phyloP scores from a whole-genome alignment of 2,113 vertebrate species.

The Sander vitreus region DNA sequence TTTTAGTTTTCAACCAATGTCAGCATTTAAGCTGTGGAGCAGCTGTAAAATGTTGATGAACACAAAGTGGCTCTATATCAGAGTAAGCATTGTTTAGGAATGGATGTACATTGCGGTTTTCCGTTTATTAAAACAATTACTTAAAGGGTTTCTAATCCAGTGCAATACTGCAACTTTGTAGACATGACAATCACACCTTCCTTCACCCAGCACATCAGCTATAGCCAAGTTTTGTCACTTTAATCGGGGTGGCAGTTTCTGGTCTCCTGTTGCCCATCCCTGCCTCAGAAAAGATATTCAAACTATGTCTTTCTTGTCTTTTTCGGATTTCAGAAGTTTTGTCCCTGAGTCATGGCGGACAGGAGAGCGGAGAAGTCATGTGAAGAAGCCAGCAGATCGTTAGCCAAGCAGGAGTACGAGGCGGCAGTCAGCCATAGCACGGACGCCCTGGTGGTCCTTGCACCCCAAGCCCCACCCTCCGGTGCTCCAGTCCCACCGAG shows the following conservation, averaged over 20 bases:
- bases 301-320: background rate
- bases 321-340: constrained; percentile 88
- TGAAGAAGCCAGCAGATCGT: constrained; percentile 98
- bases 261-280: background rate
- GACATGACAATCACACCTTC: background rate
- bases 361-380: constrained; percentile 99
- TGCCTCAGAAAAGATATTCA: background rate
- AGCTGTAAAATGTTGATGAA: constrained; percentile 1
- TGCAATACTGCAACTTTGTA: background rate
- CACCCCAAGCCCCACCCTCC: constrained; percentile 86
- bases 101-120: background rate
- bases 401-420: constrained; percentile 96
- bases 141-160: background rate
- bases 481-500: constrained; percentile 84
- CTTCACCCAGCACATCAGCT: no score
- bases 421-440: constrained; percentile 94
- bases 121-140: background rate
- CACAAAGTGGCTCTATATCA: background rate
- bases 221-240: background rate
- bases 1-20: background rate
- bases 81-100: background rate
- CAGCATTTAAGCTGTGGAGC: background rate
- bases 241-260: background rate
- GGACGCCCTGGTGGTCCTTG: constrained; percentile 93
- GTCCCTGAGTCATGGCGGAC: constrained; percentile 99